phyloP scores from a whole-genome alignment of 2,113 vertebrate genomes.

The Gadus chalcogrammus region DNA sequence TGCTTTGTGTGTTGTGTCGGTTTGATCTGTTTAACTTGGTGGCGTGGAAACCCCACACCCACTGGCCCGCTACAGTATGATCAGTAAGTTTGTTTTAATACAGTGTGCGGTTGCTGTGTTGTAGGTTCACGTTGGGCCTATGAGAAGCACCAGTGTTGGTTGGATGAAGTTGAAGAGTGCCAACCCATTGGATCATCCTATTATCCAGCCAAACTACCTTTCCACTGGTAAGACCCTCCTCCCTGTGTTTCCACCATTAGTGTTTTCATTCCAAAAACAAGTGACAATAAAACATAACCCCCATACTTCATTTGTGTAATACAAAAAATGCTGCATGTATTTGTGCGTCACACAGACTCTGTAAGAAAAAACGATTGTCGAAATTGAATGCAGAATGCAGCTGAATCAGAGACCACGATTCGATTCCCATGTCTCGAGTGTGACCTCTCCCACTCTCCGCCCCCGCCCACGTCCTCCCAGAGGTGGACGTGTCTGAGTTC shows the following conservation, averaged over 20 bases:
- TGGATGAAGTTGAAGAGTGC: conserved; percentile 88
- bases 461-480: conserved; percentile 61
- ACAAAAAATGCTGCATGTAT: too few relatives aligned
- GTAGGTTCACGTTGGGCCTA: conserved; percentile 92
- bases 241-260: not conserved
- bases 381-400: too few relatives aligned
- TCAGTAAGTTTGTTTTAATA: too few relatives aligned
- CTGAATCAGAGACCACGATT: too few relatives aligned
- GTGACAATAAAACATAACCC: not conserved
- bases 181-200: conserved; percentile 83
- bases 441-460: too few relatives aligned
- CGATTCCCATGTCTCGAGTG: too few relatives aligned
- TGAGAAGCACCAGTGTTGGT: conserved; percentile 87
- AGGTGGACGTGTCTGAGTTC: conserved; percentile 84
- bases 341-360: too few relatives aligned
- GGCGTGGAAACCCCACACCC: too few relatives aligned
- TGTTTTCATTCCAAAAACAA: not conserved
- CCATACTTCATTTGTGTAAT: not conserved
- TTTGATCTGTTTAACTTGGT: too few relatives aligned
- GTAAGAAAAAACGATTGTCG: too few relatives aligned
- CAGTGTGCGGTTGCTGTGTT: conserved; percentile 1
- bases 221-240: conserved; percentile 77
- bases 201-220: conserved; percentile 93
- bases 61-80: too few relatives aligned
- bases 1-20: too few relatives aligned